phyloP scores from a whole-genome alignment of 2,113 vertebrate species.

The Pteropus alecto region DNA sequence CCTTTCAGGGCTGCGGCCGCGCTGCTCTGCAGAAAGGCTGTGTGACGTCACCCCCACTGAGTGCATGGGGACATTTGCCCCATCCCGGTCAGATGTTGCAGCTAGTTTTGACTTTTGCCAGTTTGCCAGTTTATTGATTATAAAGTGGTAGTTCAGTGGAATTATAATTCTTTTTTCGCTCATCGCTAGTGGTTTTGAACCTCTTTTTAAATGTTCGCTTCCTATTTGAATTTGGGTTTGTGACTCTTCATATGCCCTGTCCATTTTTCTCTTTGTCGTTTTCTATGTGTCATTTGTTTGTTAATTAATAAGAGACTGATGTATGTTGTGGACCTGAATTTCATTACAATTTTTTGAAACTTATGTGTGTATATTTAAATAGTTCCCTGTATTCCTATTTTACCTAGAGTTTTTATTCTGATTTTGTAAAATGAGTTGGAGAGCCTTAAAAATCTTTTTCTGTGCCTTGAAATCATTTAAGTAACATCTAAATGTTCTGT shows the following conservation, averaged over 20 bases:
- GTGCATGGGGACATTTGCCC: rapidly evolving
- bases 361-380: neutral
- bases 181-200: rapidly evolving
- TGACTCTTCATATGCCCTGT: neutral
- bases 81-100: rapidly evolving
- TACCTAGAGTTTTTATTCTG: neutral
- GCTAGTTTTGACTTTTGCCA: too few relatives aligned
- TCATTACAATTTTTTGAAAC: neutral
- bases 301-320: neutral
- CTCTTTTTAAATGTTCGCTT: neutral
- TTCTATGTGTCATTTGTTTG: neutral
- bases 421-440: neutral
- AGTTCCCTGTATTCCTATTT: neutral
- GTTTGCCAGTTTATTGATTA: neutral
- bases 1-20: rapidly evolving
- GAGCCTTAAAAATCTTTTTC: neutral
- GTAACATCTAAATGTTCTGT: neutral
- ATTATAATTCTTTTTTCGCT: neutral
- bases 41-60: rapidly evolving
- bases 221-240: neutral
- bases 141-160: rapidly evolving
- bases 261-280: neutral
- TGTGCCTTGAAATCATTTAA: neutral
- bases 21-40: neutral
- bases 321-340: neutral